Base-by-base conservation (phyloP, 2,888 invertebrate species). In the Sepiola atlantica region DNA sequence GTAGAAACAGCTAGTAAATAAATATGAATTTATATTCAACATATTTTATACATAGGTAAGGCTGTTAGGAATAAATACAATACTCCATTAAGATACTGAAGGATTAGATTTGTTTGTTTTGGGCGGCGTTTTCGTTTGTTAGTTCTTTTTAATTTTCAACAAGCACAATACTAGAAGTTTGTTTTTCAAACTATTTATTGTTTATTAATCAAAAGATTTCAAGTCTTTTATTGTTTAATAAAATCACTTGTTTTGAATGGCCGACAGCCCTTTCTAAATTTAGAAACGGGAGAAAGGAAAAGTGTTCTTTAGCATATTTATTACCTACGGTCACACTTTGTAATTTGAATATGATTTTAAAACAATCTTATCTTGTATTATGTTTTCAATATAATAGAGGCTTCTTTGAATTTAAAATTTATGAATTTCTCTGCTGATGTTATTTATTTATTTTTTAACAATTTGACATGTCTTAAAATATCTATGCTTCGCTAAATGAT, bases 271-370 rank as follows among this genome's bases (percentile, higher is more conserved):
- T 77, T 77, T 16, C 3, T n/a, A 77, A 77, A 77, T 32, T 8
- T 16, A 45, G n/a, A 77, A 77, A n/a, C 32, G 77, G n/a, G n/a
- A 1, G 21, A n/a, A 32, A 77, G 32, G 28, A 61, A 16, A 77
- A 77, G n/a, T 77, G n/a, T n/a, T 77, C 12, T n/a, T 77, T 77
- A 77, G n/a, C 77, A 77, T 77, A n/a, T 77, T 77, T 77, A 77
- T 77, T 77, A 77, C 77, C n/a, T n/a, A 12, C 3, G 77, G 77
- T 77, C n/a, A 77, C n/a, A 77, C 77, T n/a, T n/a, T 3, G n/a
- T n/a, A 77, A 77, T 77, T 77, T 77, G n/a, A 77, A 77, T 77
- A 77, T 77, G n/a, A n/a, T n/a, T 16, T 61, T 61, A 61, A 61
- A 61, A 24, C 28, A 61, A 61, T 61, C 61, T 61, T 61, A 28